Conservation (phyloP, 2,888 invertebrate species). For the Entomobrya multifasciata region DNA sequence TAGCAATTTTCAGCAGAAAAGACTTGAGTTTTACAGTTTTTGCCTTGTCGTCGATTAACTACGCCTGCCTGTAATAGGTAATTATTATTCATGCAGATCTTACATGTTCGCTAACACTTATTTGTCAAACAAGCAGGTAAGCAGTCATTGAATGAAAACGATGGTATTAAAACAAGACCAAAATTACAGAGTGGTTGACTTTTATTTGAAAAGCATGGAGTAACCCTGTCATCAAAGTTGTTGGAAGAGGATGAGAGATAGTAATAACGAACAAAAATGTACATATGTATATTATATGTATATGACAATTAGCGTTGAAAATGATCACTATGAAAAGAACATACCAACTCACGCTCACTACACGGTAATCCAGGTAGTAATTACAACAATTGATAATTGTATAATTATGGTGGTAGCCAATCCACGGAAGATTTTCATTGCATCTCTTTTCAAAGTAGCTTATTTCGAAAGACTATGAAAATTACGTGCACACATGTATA, state of each 20-base stretch:
- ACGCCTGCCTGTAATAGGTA: conserved; percentile 9
- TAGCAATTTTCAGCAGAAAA: background rate
- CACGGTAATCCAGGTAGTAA: conserved; percentile 25
- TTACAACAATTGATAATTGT: conserved; percentile 14
- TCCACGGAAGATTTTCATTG: background rate
- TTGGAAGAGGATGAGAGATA: background rate
- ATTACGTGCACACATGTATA: background rate
- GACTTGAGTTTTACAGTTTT: conserved; percentile 13
- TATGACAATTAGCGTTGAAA: conserved; percentile 34
- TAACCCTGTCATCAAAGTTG: background rate
- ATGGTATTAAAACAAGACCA: background rate
- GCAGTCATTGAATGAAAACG: background rate
- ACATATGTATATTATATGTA: too few relatives aligned
- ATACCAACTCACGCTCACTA: too few relatives aligned
- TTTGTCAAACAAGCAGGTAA: background rate
- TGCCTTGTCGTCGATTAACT: conserved; percentile 36
- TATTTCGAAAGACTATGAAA: background rate
- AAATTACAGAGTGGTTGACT: too few relatives aligned
- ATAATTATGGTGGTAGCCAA: background rate
- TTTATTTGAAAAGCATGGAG: too few relatives aligned
- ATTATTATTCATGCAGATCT: conserved; percentile 21
- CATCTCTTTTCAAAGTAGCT: background rate
- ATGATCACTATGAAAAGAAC: conserved; percentile 4
- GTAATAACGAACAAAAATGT: too few relatives aligned
- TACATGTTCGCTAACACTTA: background rate